These are phyloP conservation scores for Gonatopus flavifemur DNA, from an alignment of 1,140 invertebrate genomes.

Conservation along the genomic window DNA sequence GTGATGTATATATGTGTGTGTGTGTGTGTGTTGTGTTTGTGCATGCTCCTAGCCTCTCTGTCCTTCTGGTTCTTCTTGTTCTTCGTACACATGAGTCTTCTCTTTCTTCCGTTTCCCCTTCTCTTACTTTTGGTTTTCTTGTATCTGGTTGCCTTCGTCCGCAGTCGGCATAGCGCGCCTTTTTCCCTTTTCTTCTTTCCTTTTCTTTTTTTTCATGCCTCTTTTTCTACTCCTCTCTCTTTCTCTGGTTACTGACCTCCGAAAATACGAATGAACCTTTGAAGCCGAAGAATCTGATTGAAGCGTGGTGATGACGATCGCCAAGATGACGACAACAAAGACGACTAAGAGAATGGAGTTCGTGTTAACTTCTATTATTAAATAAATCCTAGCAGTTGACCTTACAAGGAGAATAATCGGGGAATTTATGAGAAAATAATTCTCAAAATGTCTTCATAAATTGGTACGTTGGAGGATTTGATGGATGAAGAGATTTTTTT, in stretches of 20 bases:
- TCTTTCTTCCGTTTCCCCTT: slow-evolving; percentile 4
- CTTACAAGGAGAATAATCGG: too few relatives aligned
- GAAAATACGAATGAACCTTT: slow-evolving; percentile 43
- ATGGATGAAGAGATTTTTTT: too few relatives aligned
- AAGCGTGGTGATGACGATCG: too few relatives aligned
- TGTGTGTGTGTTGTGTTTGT: too few relatives aligned
- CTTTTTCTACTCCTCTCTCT: slow-evolving; percentile 9
- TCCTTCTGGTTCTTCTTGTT: not conserved
- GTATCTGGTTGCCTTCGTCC: slow-evolving; percentile 3
- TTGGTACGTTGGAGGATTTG: too few relatives aligned
- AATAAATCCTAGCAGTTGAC: too few relatives aligned
- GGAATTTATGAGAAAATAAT: too few relatives aligned
- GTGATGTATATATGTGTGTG: too few relatives aligned
- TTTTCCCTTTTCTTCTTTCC: slow-evolving; percentile 6
- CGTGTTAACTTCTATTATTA: too few relatives aligned
- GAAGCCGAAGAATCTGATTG: not conserved
- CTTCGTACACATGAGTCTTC: not conserved
- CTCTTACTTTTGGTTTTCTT: slow-evolving; percentile 2
- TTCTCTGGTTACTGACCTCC: slow-evolving; percentile 57
- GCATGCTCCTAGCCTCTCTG: slow-evolving; percentile 9
- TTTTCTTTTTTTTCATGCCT: slow-evolving; percentile 12
- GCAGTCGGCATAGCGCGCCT: not conserved
- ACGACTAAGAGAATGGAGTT: too few relatives aligned
- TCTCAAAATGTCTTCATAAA: too few relatives aligned
- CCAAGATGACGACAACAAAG: too few relatives aligned